Conservation (phyloP, 1,140 invertebrate genomes). For the Ceratina japonica region DNA sequence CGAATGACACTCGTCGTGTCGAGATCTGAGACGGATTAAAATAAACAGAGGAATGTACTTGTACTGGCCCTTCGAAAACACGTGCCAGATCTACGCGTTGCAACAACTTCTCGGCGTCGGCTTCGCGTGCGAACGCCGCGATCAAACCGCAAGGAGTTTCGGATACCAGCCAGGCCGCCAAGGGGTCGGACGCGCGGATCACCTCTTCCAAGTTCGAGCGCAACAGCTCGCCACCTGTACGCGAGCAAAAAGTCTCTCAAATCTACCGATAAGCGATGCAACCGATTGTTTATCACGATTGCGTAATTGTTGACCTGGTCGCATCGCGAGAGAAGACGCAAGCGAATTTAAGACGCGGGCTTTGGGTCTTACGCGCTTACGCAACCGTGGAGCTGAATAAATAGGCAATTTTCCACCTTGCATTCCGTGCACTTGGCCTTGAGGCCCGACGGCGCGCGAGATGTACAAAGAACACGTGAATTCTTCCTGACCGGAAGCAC, state of each 20-base stretch:
- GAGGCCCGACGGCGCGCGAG: conserved; percentile 63
- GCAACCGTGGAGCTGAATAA: background rate
- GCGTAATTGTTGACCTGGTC: background rate
- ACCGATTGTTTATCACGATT: conserved; percentile 1
- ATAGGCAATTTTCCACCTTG: conserved; percentile 32
- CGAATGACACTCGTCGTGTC: background rate
- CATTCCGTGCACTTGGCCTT: conserved; percentile 52
- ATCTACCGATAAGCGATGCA: background rate
- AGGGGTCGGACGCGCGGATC: conserved; percentile 67
- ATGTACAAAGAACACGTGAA: conserved; percentile 75
- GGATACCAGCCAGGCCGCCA: conserved; percentile 71
- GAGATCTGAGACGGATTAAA: background rate
- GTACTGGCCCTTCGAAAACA: conserved; percentile 74
- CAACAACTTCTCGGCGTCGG: conserved; percentile 74
- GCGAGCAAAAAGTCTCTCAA: background rate
- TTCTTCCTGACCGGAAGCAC: conserved; percentile 43
- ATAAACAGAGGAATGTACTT: conserved; percentile 61
- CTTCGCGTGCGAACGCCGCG: conserved; percentile 72
- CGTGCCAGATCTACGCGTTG: conserved; percentile 71
- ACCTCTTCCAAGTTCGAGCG: conserved; percentile 70
- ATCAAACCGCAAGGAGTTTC: conserved; percentile 77
- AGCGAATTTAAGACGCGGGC: background rate
- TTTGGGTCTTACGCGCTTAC: background rate
- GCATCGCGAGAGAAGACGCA: background rate
- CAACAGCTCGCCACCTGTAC: conserved; percentile 61